Evolutionary conservation across 2,888 invertebrate species (phyloP), one percentile per base, ranked within the genome.

Genomic region (Meteorus colon): DNA sequence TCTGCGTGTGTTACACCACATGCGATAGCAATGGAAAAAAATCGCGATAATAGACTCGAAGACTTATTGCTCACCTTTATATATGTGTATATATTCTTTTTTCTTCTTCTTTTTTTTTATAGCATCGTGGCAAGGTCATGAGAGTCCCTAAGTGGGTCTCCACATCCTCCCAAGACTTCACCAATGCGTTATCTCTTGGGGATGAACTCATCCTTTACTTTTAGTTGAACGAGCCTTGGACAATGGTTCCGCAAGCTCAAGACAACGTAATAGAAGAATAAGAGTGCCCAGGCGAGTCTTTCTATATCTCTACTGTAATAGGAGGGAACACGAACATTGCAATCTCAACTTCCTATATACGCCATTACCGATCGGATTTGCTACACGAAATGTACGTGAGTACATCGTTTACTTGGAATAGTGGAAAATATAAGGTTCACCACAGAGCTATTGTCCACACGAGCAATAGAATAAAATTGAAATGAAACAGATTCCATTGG

Each of bases 301-400:
- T 65, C 65, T 62, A 62, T 62, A 62, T 62, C 31, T 41, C n/a
- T 41, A 65, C 62, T 31, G 12, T 34, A 31, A 37, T 37, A 65
- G 37, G 41, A 65, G 24, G 41, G 41, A 37, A n/a, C 65, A 65
- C 31, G 65, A 34, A 65, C 65, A 65, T 65, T 65, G 65, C 65
- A 65, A 65, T 65, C 37, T 65, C 41, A 65, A 65, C 65, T 65
- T 65, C 65, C 37, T 65, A 55, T 55, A 55, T 55, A 37, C 19
- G 34, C 65, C 65, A 65, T 65, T 65, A 65, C 65, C 65, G 65
- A 65, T 65, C 37, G 65, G 65, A 65, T 65, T 65, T 65, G 62
- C 62, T 62, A 62, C 62, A 62, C 62, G 31, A 27, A 29, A 62
- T 62, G 41, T 65, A 65, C 65, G 41, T 65, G 41, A 34, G 37